Percentiles rank a stretch among this genome's conserved stretches.
phyloP scores from a whole-genome alignment of 2,888 invertebrate species.

The Cheilosia vernalis region DNA sequence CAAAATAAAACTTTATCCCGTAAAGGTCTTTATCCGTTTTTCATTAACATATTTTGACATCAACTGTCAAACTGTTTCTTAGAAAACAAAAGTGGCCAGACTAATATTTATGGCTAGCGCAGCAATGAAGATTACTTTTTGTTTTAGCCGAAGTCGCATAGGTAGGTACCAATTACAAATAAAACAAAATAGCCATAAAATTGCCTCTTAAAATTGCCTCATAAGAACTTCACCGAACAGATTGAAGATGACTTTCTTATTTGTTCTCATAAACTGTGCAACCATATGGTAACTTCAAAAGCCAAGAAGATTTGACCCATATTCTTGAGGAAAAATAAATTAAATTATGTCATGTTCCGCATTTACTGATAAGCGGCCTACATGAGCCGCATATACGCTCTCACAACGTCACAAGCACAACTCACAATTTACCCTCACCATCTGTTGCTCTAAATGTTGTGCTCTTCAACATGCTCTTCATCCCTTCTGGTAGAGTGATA shows the following conservation, averaged over 20 bases:
- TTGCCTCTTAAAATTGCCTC: too few species aligned
- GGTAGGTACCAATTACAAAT: too few species aligned
- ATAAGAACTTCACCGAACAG: neutral
- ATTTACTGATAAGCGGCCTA: conserved; percentile 48
- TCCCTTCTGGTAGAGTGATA: conserved; percentile 11
- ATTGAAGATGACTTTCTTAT: neutral
- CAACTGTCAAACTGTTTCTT: too few species aligned
- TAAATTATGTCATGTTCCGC: conserved; percentile 39
- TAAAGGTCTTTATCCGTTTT: too few species aligned
- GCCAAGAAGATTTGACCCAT: conserved; percentile 44
- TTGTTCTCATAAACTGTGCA: conserved; percentile 23
- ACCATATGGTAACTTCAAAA: conserved; percentile 52
- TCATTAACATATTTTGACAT: too few species aligned
- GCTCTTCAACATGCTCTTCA: conserved; percentile 22
- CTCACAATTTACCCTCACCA: neutral
- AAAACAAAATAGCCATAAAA: too few species aligned
- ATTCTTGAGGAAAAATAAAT: conserved; percentile 39
- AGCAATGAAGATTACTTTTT: too few species aligned
- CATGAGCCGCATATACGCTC: conserved; percentile 10
- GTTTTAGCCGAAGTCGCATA: too few species aligned
- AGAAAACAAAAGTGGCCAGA: too few species aligned
- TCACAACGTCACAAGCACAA: neutral
- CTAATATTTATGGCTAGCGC: too few species aligned
- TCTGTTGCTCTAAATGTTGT: neutral
- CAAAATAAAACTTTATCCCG: too few species aligned